Base-by-base conservation (phyloP, 2,113 vertebrate species). In the Sinocyclocheilus anophthalmus region DNA sequence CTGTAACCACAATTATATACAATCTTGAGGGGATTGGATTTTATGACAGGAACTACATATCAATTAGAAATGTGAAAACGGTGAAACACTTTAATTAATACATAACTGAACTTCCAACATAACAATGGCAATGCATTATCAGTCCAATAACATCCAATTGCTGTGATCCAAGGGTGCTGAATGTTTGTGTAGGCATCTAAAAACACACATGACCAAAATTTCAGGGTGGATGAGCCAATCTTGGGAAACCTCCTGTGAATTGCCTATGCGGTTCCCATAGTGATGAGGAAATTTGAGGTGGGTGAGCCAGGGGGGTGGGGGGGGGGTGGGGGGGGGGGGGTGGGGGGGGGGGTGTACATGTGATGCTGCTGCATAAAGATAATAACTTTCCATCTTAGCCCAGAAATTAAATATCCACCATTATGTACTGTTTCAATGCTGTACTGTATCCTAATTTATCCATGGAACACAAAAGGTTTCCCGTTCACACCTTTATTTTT, bases 1-100 rank as follows among this genome's bases (percentile, higher is more conserved):
- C 24, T 83, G 30, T 33, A 72, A 82, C 61, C 61, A 81, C 80
- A 69, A 82, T 69, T 82, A 82, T 18, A 69, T 48, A 48, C 61
- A 82, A 13, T 42, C 80, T 82, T 48, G 16, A 69, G 63, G 24
- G 24, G 42, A 82, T 30, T 82, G 67, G 11, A 73, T 83, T 82
- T 69, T 48, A 33, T 65, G 79, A 81, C 37, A 65, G 59, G n/a
- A 81, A 67, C 63, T 70, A 53, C 63, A 33, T 16, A 42, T 80
- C 78, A 63, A 59, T 83, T 22, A 50, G 45, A 53, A 83, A 61
- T 59, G 20, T 59, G 55, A 37, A 61, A 80, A 57, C n/a, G 8
- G 48, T 30, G 75, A 50, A 30, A 50, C 75, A 55, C 14, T 53
- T 77, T 55, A 18, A 77, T 53, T 53, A 50, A 76, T 45, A 48